phyloP scores from a whole-genome alignment of 35 echinoderm and acorn worm species.

The Chiridota heheva region DNA sequence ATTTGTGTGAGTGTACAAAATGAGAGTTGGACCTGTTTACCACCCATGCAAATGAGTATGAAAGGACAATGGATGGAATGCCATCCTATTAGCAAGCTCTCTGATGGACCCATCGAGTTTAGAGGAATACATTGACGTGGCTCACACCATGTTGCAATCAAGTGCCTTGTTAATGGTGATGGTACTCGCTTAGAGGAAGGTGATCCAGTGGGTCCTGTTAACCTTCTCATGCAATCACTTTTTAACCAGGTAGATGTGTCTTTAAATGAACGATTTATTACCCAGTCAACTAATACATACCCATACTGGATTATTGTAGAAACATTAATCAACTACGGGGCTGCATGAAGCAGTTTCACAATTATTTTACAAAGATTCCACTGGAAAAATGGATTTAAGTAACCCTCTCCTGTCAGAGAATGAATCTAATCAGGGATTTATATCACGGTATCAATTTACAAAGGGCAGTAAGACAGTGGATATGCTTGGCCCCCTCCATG shows the following conservation, averaged over 20 bases:
- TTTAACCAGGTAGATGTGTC: constrained; percentile 63
- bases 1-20: too few relatives aligned
- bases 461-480: constrained; percentile 1
- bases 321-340: constrained; percentile 45
- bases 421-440: neutral
- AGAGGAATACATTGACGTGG: constrained; percentile 16
- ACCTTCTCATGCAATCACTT: constrained; percentile 50
- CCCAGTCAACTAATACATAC: constrained; percentile 57
- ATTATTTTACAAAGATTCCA: constrained; percentile 16
- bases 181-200: neutral
- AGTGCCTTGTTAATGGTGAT: constrained; percentile 20
- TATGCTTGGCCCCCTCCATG: constrained; percentile 13
- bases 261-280: constrained; percentile 59
- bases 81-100: too few relatives aligned
- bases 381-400: constrained; percentile 24
- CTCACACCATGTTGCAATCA: constrained; percentile 30
- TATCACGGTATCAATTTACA: constrained; percentile 2
- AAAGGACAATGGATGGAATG: too few relatives aligned
- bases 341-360: too few relatives aligned
- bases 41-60: too few relatives aligned
- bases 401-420: neutral
- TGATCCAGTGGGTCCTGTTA: constrained; percentile 52
- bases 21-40: too few relatives aligned
- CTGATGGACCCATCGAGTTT: too few relatives aligned
- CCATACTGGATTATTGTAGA: constrained; percentile 61